Base-by-base conservation (phyloP, 2,113 vertebrate species). In the Emydura subglobosa region DNA sequence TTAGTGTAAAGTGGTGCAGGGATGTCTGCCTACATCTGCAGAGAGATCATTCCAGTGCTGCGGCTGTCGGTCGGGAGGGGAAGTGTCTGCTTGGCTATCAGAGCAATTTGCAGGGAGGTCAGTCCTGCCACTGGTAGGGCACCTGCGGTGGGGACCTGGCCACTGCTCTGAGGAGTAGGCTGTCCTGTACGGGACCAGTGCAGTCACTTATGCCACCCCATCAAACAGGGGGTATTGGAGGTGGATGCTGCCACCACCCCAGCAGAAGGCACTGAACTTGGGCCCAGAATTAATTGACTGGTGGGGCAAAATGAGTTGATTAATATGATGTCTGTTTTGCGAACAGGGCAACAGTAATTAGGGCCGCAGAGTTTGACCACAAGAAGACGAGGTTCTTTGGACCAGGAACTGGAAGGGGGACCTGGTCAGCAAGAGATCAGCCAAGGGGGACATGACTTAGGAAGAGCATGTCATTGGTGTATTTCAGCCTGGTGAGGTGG, bases 1-100 rank as follows among this genome's bases (percentile, higher is more conserved):
- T 59, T 93, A 84, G 19, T 86, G 2, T 90, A 61, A 82, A 81
- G 49, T 39, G 39, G 51, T 61, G 27, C 65, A 88, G 49, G 79
- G 88, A 44, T 47, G 10, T 14, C 82, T 25, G 34, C 7, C 42
- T 1, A 0, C 16, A 3, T 0, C 0, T 82, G 17, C 82, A 83
- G 53, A 44, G 79, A 95, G 76, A 80, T n/a, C 92, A 34, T 80
- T 24, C 29, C 16, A 42, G 9, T 25, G 61, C 49, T 34, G 79
- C 53, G 68, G n/a, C 29, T 72, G 57, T 29, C 24, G 5, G 57
- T 59, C 57, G 6, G 27, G 11, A 59, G 57, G 29, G 8, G 27
- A 59, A 25, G 9, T 79, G 49, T n/a, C 86, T 91, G 86, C 57
- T 82, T 74, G 80, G 49, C 31, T 91, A 47, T 72, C 31, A 82